Percentiles rank a stretch among this genome's conserved stretches.
phyloP scores from a whole-genome alignment of 2,797 vertebrate species.

The Gallinago solitaria region DNA sequence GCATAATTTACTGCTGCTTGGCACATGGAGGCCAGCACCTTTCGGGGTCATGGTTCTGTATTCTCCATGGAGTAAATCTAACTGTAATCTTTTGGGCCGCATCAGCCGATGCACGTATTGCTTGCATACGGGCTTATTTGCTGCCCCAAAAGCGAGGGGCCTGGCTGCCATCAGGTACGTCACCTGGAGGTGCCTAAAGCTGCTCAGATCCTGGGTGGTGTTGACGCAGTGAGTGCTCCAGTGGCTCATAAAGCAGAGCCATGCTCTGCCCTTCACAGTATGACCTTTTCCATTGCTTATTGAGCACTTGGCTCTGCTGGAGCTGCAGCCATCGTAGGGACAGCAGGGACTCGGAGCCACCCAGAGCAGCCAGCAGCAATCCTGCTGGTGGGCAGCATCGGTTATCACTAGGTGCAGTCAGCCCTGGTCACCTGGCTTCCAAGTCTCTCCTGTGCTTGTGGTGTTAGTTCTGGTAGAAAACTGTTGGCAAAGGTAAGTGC shows the following conservation, averaged over 20 bases:
- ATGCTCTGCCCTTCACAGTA: not conserved
- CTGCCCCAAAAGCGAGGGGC: not conserved
- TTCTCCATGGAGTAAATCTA: not conserved
- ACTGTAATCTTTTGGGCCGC: not conserved
- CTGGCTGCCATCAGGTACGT: not conserved
- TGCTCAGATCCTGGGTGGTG: not conserved
- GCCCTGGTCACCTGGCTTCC: accelerated
- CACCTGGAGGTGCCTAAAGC: not conserved
- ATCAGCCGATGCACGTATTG: accelerated
- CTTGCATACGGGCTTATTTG: accelerated
- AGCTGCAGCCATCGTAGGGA: not conserved
- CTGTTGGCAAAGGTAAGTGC: slow-evolving; percentile 31
- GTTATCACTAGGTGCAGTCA: not conserved
- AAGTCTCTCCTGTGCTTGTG: not conserved
- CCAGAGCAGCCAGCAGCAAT: accelerated
- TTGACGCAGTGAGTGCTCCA: not conserved
- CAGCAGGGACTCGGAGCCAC: not conserved
- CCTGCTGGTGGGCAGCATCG: accelerated
- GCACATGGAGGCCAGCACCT: not conserved
- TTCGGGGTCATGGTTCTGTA: not conserved
- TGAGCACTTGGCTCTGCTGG: not conserved
- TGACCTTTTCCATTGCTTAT: not conserved
- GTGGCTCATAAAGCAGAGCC: not conserved
- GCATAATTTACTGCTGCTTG: not conserved
- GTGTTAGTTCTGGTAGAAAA: not conserved